phyloP scores from a whole-genome alignment of 2,797 vertebrate genomes.

The Cossypha niveicapilla region DNA sequence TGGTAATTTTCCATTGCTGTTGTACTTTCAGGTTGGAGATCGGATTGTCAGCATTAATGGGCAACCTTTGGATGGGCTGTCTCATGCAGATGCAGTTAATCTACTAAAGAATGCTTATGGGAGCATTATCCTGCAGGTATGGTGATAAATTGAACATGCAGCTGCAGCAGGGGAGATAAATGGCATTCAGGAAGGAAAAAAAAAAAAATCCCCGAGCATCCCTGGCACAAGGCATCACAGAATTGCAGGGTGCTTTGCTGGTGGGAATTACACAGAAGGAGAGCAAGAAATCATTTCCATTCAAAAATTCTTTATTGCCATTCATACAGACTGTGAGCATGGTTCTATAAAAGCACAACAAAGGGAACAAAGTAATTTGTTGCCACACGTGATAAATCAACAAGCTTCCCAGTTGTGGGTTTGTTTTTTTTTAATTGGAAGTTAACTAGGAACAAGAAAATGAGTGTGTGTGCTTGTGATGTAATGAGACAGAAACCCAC shows the following conservation, averaged over 20 bases:
- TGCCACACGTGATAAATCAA: slow-evolving; percentile 69
- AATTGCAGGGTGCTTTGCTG: slow-evolving; percentile 58
- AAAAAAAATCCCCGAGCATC: not conserved
- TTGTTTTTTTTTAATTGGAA: slow-evolving; percentile 31
- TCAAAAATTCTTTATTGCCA: slow-evolving; percentile 71
- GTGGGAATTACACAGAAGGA: slow-evolving; percentile 67
- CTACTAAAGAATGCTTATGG: slow-evolving; percentile 92
- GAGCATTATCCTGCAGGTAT: slow-evolving; percentile 88
- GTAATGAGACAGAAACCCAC: not conserved
- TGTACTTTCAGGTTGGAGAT: slow-evolving; percentile 88
- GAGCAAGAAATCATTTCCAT: slow-evolving; percentile 74
- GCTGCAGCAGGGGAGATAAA: slow-evolving; percentile 74
- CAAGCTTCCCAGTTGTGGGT: slow-evolving; percentile 22
- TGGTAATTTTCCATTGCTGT: slow-evolving; percentile 70
- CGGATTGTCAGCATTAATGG: slow-evolving; percentile 92
- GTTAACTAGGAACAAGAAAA: slow-evolving; percentile 46
- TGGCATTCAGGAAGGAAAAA: slow-evolving; percentile 9
- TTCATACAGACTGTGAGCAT: slow-evolving; percentile 52
- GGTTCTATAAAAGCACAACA: slow-evolving; percentile 62
- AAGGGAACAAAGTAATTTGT: slow-evolving; percentile 70
- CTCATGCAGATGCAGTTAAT: slow-evolving; percentile 88
- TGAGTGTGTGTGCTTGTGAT: not conserved
- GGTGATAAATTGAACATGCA: slow-evolving; percentile 59
- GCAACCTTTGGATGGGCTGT: slow-evolving; percentile 85
- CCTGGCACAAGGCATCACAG: slow-evolving; percentile 56